Conservation (phyloP, 37 sponge, comb jelly and placozoan genomes). For the Mnemiopsis leidyi region DNA sequence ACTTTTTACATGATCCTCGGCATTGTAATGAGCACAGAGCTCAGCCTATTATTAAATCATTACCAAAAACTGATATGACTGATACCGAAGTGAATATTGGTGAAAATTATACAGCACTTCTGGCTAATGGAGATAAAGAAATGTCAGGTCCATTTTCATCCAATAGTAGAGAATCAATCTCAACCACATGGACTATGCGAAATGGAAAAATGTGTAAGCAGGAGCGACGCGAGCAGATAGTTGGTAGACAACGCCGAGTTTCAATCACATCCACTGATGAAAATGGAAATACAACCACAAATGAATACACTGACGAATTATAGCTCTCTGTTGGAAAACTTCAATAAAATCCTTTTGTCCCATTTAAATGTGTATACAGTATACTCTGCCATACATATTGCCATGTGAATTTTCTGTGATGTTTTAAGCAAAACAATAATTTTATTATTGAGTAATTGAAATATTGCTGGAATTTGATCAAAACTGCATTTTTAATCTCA, state of each 20-base stretch:
- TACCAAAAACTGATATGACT: neutral
- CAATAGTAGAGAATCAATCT: neutral
- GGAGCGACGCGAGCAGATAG: conserved; percentile 2
- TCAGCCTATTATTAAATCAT: neutral
- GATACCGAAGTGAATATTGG: conserved; percentile 21
- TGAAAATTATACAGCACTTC: neutral
- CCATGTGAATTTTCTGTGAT: too few species aligned
- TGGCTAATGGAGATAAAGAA: neutral
- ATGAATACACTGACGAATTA: conserved; percentile 12
- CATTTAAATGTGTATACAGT: too few species aligned
- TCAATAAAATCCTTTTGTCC: too few species aligned
- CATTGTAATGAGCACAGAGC: conserved; percentile 8
- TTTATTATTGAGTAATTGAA: too few species aligned
- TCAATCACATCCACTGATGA: conserved; percentile 55
- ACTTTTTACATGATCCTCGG: conserved; percentile 35
- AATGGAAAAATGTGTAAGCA: conserved; percentile 52
- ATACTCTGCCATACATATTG: too few species aligned
- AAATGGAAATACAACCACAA: conserved; percentile 43
- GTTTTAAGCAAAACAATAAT: too few species aligned
- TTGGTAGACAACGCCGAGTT: neutral
- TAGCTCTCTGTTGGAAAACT: too few species aligned
- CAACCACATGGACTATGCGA: neutral
- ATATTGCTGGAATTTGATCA: too few species aligned
- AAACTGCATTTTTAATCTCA: too few species aligned
- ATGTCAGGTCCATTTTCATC: neutral